Base-by-base conservation (phyloP, 2,113 vertebrate genomes). In the Nesogale talazaci region DNA sequence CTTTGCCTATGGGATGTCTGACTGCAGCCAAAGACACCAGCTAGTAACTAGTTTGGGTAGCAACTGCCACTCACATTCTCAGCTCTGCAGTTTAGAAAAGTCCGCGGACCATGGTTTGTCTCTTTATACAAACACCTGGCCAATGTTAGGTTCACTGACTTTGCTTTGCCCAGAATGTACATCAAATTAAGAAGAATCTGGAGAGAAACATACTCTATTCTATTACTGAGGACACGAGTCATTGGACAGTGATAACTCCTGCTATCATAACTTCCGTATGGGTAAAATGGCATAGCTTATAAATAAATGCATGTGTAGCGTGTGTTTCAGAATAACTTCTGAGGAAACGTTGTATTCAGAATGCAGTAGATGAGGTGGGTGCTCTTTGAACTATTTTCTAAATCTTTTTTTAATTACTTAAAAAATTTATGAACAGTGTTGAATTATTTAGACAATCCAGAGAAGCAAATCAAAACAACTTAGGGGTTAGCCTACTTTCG, bases 1-100 rank as follows among this genome's bases (percentile, higher is more conserved):
- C 59, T 87, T 95, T 85, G 42, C 10, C 83, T 86, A 93, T 90
- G 92, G 88, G 52, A 29, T 81, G 38, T 52, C n/a, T 15, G 83
- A 56, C 95, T n/a, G 34, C 72, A 80, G 92, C 79, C 63, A 74
- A 75, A 83, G 34, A 16, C 19, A 1, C 78, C 29, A 36, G 91
- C 31, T 36, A 70, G 83, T 52, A 52, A 9, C 46, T 52, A 52
- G 46, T 42, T 57, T 92, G 80, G 90, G 76, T 16, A 84, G 34
- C 56, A 84, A 52, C 42, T 5, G n/a, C 14, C 40, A 63, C 83
- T 85, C 69, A 29, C 70, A 59, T 85, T 88, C 85, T 94, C 52
- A 38, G 76, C 20, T 93, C 52, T 80, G 29, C 69, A 78, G 12
- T 91, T 93, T 78, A 63, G 75, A 78, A 88, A 69, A 77, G 77